phyloP scores from a whole-genome alignment of 2,888 invertebrate species.

The Macrosiphum euphorbiae region DNA sequence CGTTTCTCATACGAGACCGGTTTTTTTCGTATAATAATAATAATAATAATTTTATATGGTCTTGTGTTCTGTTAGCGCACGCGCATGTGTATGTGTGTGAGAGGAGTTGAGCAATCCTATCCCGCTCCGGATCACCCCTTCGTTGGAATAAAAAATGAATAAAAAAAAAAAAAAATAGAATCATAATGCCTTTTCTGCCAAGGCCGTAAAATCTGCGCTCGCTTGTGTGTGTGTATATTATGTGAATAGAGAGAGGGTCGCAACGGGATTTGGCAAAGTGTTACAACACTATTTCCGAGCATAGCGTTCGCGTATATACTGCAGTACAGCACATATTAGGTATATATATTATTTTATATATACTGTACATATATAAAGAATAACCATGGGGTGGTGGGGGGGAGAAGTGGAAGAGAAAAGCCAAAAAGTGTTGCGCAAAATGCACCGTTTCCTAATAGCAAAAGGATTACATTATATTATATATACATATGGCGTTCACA shows the following conservation, averaged over 20 bases:
- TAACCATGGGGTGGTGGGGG: not conserved
- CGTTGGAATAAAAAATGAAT: not conserved
- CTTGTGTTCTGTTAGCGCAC: not conserved
- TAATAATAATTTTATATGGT: not conserved
- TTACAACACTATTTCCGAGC: slow-evolving; percentile 32
- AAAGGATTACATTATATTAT: slow-evolving; percentile 45
- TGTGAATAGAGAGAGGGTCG: slow-evolving; percentile 51
- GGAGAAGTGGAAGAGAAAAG: not conserved
- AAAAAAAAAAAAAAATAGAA: slow-evolving; percentile 32
- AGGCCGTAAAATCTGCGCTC: slow-evolving; percentile 47
- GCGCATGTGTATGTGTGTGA: not conserved
- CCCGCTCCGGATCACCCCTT: slow-evolving; percentile 4
- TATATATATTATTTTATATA: not conserved
- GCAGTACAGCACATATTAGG: not conserved
- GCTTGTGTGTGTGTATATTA: not conserved
- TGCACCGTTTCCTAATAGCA: slow-evolving; percentile 54
- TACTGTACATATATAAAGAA: not conserved
- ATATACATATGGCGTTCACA: not conserved
- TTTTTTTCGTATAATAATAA: slow-evolving; percentile 26
- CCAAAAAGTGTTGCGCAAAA: slow-evolving; percentile 53
- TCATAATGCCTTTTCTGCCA: slow-evolving; percentile 44
- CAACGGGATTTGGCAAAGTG: slow-evolving; percentile 62
- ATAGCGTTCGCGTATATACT: slow-evolving; percentile 6
- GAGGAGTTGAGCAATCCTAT: slow-evolving; percentile 41
- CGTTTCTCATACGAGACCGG: slow-evolving; percentile 53